These are phyloP conservation scores for Istiophorus platypterus DNA, from an alignment of 2,113 vertebrate species.

Conservation along the genomic window DNA sequence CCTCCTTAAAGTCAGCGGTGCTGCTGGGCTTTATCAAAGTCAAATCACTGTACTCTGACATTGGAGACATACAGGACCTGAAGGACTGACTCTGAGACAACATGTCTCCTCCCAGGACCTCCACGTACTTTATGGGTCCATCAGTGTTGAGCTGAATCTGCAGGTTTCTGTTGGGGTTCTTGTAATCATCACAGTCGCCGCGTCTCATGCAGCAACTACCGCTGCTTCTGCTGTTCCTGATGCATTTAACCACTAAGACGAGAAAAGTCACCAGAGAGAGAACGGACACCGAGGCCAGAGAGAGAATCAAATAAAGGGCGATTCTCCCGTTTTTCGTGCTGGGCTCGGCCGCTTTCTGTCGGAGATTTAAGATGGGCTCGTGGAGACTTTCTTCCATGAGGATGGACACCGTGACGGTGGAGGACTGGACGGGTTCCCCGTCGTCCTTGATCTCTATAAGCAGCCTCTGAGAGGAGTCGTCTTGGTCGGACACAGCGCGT, in stretches of 20 bases:
- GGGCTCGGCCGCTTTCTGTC: constrained; percentile 74
- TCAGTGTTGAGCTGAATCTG: constrained; percentile 85
- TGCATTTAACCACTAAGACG: constrained; percentile 82
- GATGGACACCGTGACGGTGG: constrained; percentile 82
- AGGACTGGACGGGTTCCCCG: constrained; percentile 82
- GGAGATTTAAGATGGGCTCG: constrained; percentile 79
- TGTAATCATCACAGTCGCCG: constrained; percentile 71
- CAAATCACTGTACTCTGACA: constrained; percentile 89
- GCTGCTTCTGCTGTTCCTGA: constrained; percentile 76
- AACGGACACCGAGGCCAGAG: constrained; percentile 83
- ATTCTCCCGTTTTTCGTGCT: constrained; percentile 76
- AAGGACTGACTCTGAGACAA: constrained; percentile 85
- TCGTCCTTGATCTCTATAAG: constrained; percentile 85
- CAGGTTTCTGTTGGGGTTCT: constrained; percentile 82
- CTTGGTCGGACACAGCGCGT: constrained; percentile 79
- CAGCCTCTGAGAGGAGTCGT: constrained; percentile 84
- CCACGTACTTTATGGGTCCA: constrained; percentile 88
- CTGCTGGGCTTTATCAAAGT: constrained; percentile 85
- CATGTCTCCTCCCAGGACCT: constrained; percentile 85
- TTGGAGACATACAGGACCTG: constrained; percentile 86
- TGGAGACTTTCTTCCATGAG: constrained; percentile 82
- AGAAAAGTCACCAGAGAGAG: constrained; percentile 84
- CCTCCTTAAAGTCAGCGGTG: constrained; percentile 79
- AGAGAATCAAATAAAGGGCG: constrained; percentile 84
- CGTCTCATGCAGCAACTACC: constrained; percentile 78